A percentile compares a stretch with the other conserved stretches of the same genome.
Evolutionary conservation across 2,888 invertebrate genomes (phyloP).

Genomic region (Malthinus flaveolus): DNA sequence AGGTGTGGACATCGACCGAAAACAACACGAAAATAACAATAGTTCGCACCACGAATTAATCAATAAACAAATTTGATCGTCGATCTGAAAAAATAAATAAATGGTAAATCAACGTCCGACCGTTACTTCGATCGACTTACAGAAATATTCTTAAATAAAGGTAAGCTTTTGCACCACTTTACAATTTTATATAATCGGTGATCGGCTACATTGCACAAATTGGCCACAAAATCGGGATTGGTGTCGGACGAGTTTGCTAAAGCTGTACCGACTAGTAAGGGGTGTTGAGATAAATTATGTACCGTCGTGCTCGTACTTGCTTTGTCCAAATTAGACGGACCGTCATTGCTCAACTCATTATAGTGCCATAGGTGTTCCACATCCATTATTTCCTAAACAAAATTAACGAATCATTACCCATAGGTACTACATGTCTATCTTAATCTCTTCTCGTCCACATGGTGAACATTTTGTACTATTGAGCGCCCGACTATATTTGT

Average conservation of each 20-base stretch:
- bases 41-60: conserved; percentile 98
- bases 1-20: conserved; percentile 88
- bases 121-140: conserved; percentile 59
- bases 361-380: conserved; percentile 96
- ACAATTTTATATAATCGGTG: conserved; percentile 96
- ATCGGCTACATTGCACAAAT: conserved; percentile 92
- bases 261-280: conserved; percentile 61
- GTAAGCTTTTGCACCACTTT: conserved; percentile 97
- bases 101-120: conserved; percentile 4
- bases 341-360: conserved; percentile 71
- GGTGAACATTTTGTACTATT: too few species aligned
- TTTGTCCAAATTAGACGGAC: conserved; percentile 44
- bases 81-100: conserved; percentile 68
- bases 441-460: too few species aligned
- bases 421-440: too few species aligned
- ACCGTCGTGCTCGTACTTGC: conserved; percentile 50
- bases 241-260: conserved; percentile 60
- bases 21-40: conserved; percentile 89
- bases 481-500: too few species aligned
- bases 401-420: conserved; percentile 18
- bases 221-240: conserved; percentile 83
- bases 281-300: conserved; percentile 57
- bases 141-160: conserved; percentile 94
- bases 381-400: conserved; percentile 88
- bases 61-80: conserved; percentile 94